phyloP scores from a whole-genome alignment of 2,113 vertebrate species.

The Antigone vipio region DNA sequence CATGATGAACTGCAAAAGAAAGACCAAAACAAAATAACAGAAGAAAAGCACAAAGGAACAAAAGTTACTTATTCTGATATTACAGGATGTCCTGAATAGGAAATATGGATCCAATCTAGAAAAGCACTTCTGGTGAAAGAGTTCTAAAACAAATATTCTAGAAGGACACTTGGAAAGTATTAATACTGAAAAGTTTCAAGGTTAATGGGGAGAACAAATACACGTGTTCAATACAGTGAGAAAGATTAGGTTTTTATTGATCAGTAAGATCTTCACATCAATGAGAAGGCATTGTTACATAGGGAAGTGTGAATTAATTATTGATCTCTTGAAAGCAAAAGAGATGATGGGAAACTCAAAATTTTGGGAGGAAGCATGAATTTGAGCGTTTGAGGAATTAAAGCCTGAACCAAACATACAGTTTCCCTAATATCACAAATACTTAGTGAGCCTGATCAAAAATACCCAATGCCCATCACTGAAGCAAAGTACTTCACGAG shows the following conservation, averaged over 20 bases:
- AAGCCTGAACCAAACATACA: neutral
- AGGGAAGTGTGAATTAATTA: neutral
- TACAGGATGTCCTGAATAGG: neutral
- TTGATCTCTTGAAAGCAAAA: neutral
- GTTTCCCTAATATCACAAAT: neutral
- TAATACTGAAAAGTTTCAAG: neutral
- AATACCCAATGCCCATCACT: accelerated
- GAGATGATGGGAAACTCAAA: neutral
- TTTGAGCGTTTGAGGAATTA: neutral
- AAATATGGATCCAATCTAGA: neutral
- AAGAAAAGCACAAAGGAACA: neutral
- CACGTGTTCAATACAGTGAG: accelerated
- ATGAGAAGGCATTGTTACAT: neutral
- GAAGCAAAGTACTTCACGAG: neutral
- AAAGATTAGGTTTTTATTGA: neutral
- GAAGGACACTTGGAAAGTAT: neutral
- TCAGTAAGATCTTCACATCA: neutral
- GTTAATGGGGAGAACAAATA: neutral
- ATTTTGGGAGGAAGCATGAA: neutral
- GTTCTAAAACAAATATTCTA: neutral
- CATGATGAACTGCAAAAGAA: accelerated
- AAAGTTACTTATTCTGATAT: neutral
- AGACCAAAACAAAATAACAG: neutral
- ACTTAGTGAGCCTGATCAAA: neutral
- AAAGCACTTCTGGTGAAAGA: neutral